A percentile compares a stretch with the other conserved stretches of the same genome.
These are phyloP conservation scores for Hylia prasina DNA, from an alignment of 2,113 vertebrate genomes.

Conservation along the genomic window DNA sequence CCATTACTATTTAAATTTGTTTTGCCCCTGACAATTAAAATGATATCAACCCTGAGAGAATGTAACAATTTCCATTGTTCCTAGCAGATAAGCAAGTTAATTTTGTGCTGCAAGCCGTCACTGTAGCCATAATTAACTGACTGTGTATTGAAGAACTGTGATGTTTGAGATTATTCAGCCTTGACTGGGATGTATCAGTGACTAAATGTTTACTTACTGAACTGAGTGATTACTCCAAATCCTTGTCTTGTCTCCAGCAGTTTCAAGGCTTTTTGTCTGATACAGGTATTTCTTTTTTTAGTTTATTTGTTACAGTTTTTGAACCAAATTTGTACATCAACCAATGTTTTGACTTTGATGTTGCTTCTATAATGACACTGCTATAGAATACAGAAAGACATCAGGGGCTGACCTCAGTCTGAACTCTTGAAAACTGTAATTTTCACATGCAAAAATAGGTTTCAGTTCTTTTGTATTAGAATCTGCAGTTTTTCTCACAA, in stretches of 20 bases:
- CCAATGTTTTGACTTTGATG: not conserved
- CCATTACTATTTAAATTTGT: constrained; percentile 19
- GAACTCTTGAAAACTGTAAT: not conserved
- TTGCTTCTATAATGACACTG: not conserved
- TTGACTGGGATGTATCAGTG: constrained; percentile 51
- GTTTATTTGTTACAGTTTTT: not conserved
- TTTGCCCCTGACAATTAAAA: constrained; percentile 18
- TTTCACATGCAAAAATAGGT: not conserved
- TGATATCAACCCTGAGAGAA: not conserved
- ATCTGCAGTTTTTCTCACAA: not conserved
- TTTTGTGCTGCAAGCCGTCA: constrained; percentile 11
- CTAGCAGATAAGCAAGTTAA: constrained; percentile 20
- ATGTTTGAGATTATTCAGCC: constrained; percentile 54
- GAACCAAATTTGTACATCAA: not conserved
- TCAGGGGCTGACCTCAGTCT: not conserved
- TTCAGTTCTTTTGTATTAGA: not conserved
- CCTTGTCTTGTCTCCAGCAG: constrained; percentile 8
- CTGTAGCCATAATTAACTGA: constrained; percentile 24
- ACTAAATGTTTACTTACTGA: constrained; percentile 54
- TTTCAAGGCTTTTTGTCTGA: constrained; percentile 23
- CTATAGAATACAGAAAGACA: not conserved
- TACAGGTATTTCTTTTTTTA: not conserved
- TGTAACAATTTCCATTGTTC: constrained; percentile 39
- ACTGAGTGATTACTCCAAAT: constrained; percentile 17
- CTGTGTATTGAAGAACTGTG: constrained; percentile 25